Conservation (phyloP, 2,888 invertebrate species). For the Malthinus seriepunctatus region DNA sequence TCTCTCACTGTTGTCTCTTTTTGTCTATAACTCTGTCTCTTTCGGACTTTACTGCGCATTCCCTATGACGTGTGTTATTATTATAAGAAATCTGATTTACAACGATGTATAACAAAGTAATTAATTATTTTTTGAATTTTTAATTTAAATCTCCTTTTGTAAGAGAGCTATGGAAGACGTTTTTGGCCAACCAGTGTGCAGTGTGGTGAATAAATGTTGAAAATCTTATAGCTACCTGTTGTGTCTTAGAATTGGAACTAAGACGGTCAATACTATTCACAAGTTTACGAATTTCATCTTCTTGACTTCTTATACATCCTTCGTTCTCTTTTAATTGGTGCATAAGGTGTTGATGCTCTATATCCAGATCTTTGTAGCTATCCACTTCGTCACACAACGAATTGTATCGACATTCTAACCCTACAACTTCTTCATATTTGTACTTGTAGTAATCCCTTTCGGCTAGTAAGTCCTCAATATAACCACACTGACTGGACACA, state of each 20-base stretch:
- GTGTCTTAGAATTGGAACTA: neutral
- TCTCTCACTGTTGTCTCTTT: no score
- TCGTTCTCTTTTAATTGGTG: neutral
- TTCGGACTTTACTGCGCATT: no score
- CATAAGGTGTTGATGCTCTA: neutral
- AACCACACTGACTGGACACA: constrained; percentile 39
- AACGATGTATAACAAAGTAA: no score
- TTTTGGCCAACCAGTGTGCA: no score
- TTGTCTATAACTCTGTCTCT: no score
- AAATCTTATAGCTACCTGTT: neutral
- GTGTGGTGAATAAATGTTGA: no score
- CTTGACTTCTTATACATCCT: neutral
- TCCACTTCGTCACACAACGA: constrained; percentile 40
- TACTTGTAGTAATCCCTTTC: constrained; percentile 48
- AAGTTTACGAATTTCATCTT: neutral
- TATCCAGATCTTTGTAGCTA: neutral
- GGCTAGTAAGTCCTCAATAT: constrained; percentile 41
- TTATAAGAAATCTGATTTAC: no score
- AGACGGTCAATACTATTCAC: neutral
- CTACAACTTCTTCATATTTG: constrained; percentile 44
- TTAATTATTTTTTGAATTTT: no score
- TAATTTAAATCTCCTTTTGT: no score
- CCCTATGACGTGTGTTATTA: no score
- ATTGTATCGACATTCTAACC: constrained; percentile 43
- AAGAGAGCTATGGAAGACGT: no score